Conservation (phyloP, 2,797 vertebrate species). For the Coranthus polyacanthus region DNA sequence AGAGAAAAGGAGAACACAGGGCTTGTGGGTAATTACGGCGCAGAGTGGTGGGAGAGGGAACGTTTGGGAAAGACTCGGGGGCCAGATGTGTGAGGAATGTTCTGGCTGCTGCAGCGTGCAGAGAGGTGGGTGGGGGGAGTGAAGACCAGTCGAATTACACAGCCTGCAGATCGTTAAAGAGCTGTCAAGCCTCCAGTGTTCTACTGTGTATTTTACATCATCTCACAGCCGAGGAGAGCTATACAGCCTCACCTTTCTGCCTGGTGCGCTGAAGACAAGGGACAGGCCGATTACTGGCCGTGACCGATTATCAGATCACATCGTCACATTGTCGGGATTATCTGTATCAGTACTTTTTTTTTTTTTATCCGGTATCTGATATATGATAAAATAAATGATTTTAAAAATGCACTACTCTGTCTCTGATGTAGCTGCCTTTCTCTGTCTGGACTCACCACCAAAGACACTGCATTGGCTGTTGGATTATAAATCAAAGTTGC, state of each 20-base stretch:
- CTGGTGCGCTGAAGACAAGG: slow-evolving; percentile 36
- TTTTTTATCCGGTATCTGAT: too few relatives aligned
- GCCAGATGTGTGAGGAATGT: slow-evolving; percentile 90
- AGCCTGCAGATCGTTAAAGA: slow-evolving; percentile 85
- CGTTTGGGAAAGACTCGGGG: slow-evolving; percentile 79
- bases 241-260: slow-evolving; percentile 55
- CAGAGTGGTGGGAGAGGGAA: slow-evolving; percentile 69
- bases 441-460: too few relatives aligned
- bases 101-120: slow-evolving; percentile 81
- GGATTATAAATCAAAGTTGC: too few relatives aligned
- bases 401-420: too few relatives aligned
- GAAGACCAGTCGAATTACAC: slow-evolving; percentile 78
- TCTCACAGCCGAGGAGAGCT: slow-evolving; percentile 51
- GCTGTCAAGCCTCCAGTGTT: slow-evolving; percentile 80
- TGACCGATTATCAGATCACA: too few relatives aligned
- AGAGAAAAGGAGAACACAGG: slow-evolving; percentile 84
- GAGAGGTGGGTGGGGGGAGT: slow-evolving; percentile 66
- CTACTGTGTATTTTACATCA: slow-evolving; percentile 79
- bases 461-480: too few relatives aligned
- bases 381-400: too few relatives aligned
- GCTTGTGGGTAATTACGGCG: slow-evolving; percentile 86
- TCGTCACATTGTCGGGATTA: too few relatives aligned
- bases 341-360: too few relatives aligned
- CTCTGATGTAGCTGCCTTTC: too few relatives aligned
- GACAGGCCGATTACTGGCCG: too few relatives aligned